Evolutionary conservation across 2,113 vertebrate genomes (phyloP), one percentile per base, ranked within the genome.

Genomic region (Nicator chloris): DNA sequence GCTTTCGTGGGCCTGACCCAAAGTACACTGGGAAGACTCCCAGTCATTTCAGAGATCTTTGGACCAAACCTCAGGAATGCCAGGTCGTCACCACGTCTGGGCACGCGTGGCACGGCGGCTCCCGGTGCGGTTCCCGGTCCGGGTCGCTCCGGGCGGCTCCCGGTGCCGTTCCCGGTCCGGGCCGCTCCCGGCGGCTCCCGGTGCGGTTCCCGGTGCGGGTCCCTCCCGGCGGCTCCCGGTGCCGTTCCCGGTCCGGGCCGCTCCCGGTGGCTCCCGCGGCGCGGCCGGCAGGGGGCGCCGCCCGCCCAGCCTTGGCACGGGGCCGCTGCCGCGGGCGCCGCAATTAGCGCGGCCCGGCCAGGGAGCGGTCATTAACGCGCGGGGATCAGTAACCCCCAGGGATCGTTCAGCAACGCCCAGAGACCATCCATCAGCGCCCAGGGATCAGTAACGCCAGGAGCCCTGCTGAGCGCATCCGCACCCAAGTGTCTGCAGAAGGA

Each of bases 11-110:
- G 51, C 59, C 37, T 22, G 54, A 53, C n/a, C 18, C 44, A 9
- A 49, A 49, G n/a, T 0, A 16, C 24, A 8, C 47, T 5, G 50
- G 45, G 68, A 77, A 44, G 24, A 8, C 17, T 59, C 64, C 23
- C 30, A 4, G 0, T 2, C 16, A 26, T 30, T 72, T 40, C 20
- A 6, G 39, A 77, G 45, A 10, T 3, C 31, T 68, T 3, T 5
- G 33, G 44, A 28, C 3, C 42, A 23, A 21, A 12, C 9, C 26
- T 26, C 19, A 23, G 59, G 63, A 42, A 7, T 1, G 17, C 1
- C n/a, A 4, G 2, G 7, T 3, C 18, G n/a, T 8, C 5, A 9
- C 4, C 13, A 21, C 5, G 21, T 26, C 7, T 0, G 64, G 22
- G 4, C 18, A 13, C 6, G 1, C 0, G 33, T 4, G 77, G 17